phyloP scores from a whole-genome alignment of 2,113 vertebrate species.

The Prinia subflava region DNA sequence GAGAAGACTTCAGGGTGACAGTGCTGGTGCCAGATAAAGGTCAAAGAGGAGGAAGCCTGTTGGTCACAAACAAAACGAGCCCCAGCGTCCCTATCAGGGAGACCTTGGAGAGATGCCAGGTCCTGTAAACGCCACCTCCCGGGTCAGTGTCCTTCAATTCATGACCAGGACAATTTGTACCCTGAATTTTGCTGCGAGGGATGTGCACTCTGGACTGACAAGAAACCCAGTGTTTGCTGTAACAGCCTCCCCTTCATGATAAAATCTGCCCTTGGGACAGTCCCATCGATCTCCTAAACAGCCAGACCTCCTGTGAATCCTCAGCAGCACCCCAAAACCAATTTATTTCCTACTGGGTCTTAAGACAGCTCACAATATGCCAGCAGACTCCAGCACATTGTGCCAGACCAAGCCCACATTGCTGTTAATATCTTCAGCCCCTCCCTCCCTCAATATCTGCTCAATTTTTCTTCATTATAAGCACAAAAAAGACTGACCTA shows the following conservation, averaged over 20 bases:
- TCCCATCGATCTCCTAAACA: neutral
- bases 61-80: neutral
- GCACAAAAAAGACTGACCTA: neutral
- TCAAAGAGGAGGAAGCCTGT: neutral
- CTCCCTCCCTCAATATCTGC: neutral
- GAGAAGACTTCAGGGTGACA: neutral
- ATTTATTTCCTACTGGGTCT: neutral
- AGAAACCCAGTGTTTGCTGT: neutral
- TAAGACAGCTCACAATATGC: neutral
- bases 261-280: conserved; percentile 13
- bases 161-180: neutral
- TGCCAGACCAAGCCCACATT: neutral
- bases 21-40: neutral
- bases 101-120: neutral
- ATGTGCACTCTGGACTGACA: conserved; percentile 11
- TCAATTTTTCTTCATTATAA: neutral
- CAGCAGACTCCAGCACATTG: neutral
- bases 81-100: neutral
- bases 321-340: neutral
- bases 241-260: neutral
- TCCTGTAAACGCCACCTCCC: neutral
- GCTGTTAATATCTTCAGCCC: neutral
- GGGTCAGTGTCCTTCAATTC: conserved; percentile 11
- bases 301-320: neutral
- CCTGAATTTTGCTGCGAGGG: neutral